Conservation (phyloP, 2,888 invertebrate species). For the Macropis europaea region DNA sequence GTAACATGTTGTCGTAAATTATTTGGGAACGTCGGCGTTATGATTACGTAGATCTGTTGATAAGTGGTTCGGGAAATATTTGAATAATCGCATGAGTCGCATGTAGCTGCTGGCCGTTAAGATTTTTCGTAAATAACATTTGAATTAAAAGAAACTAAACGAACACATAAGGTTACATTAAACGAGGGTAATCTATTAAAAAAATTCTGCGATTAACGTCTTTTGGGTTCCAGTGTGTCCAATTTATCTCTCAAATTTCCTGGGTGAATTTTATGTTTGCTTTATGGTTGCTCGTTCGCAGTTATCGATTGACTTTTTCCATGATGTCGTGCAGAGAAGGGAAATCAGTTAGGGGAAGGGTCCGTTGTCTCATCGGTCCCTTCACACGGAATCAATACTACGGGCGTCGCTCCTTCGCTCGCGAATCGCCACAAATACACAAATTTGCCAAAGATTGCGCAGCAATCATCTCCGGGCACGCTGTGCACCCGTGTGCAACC, state of each 20-base stretch:
- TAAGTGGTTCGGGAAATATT: no score
- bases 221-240: no score
- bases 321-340: background rate
- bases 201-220: no score
- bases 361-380: constrained; percentile 20
- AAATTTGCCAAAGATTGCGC: background rate
- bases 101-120: no score
- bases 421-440: background rate
- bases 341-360: constrained; percentile 11
- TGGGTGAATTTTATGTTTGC: background rate
- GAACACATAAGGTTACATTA: no score
- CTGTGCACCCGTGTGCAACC: background rate
- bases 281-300: background rate
- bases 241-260: background rate
- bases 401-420: constrained; percentile 39
- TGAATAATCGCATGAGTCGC: no score
- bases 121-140: no score
- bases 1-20: no score
- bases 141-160: no score
- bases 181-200: no score
- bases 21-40: no score
- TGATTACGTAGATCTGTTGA: no score
- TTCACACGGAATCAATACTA: constrained; percentile 51
- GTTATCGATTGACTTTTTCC: constrained; percentile 21
- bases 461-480: background rate